Evolutionary conservation across 2,888 invertebrate genomes (phyloP), one percentile per base, ranked within the genome.

Genomic region (Scaptomyza caliginosa): DNA sequence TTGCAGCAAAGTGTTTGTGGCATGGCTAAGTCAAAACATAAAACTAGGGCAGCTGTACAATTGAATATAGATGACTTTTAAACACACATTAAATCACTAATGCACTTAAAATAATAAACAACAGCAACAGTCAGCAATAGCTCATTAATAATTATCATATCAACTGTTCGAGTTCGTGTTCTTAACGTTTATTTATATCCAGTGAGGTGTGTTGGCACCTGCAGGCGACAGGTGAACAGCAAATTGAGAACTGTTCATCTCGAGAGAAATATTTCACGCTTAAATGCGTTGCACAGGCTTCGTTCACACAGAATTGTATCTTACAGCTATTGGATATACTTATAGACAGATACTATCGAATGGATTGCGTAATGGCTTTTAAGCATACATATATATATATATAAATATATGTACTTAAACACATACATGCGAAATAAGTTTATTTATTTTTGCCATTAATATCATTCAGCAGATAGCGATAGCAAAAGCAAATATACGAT

Each of bases 361-460:
- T 51, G 39, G 6, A 60, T 68, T 63, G 56, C 78, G 68, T 77
- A 75, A 78, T 67, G 38, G 26, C 39, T 50, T 52, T 34, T 46
- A 63, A 49, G 43, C 32, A 55, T 11, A 34, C 5, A 38, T 23
- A 67, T 17, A 38, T 13, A 42, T 36, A 58, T 26, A 28, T 26
- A 26, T 24, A 23, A 19, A 38, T 10, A 39, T 28, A 19, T 30
- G 30, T 19, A 30, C 19, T 45, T 10, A 45, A 2, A 19, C 10
- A 46, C 46, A 30, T 30, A 13, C 1, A 62, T 58, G 62, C 51
- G 51, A 34, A 67, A 66, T 52, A 57, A 59, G 62, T 68, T 68
- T 81, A 66, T 83, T 85, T 85, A 69, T 62, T 73, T 83, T 64
- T 79, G 26, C 79, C 63, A 67, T 79, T 83, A 75, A 79, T 82